Evolutionary conservation across 2,888 invertebrate genomes (phyloP).

Genomic region (Fragum fragum): DNA sequence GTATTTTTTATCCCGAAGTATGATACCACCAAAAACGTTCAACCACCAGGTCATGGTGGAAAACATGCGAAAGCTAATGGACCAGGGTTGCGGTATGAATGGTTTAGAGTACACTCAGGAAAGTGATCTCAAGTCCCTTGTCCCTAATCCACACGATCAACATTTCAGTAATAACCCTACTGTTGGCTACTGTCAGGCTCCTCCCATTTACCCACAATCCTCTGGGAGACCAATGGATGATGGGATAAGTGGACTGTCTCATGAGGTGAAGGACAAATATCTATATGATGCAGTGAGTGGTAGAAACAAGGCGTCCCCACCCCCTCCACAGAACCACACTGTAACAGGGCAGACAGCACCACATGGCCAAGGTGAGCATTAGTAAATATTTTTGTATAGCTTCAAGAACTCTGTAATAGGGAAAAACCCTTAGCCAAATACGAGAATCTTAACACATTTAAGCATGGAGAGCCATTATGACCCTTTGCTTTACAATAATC

Average conservation of each 20-base stretch:
- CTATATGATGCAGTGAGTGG: slow-evolving; percentile 64
- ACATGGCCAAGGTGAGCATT: no score
- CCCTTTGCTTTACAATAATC: no score
- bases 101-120: slow-evolving; percentile 63
- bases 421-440: no score
- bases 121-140: slow-evolving; percentile 62
- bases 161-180: slow-evolving; percentile 38
- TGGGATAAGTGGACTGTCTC: slow-evolving; percentile 35
- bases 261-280: slow-evolving; percentile 58
- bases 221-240: slow-evolving; percentile 2
- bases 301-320: slow-evolving; percentile 42
- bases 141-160: slow-evolving; percentile 52
- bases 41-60: slow-evolving; percentile 72
- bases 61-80: slow-evolving; percentile 71
- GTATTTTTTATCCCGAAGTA: slow-evolving; percentile 80
- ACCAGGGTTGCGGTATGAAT: slow-evolving; percentile 48
- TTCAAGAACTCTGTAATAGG: no score
- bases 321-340: slow-evolving; percentile 21
- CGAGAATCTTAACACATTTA: no score
- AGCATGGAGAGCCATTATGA: no score
- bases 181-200: slow-evolving; percentile 44
- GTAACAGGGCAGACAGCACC: background rate
- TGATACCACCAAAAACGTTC: slow-evolving; percentile 81
- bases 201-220: slow-evolving; percentile 4
- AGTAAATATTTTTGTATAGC: no score